Percentiles rank a stretch among this genome's conserved stretches.
Evolutionary conservation across 2,113 vertebrate species (phyloP).

Genomic region (Trogon surrucura): DNA sequence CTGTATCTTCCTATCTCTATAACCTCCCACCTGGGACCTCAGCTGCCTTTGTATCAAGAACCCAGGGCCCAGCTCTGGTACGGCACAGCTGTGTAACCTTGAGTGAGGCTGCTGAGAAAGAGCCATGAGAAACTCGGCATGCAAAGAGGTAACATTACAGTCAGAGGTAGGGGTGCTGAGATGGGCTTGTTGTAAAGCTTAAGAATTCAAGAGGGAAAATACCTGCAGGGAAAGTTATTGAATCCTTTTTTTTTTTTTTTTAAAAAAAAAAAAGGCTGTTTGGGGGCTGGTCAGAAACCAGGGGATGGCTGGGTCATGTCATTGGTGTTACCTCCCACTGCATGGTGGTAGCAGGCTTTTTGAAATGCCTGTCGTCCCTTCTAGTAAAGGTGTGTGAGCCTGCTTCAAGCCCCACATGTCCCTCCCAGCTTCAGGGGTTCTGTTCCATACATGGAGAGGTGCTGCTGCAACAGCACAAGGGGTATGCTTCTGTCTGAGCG

Average conservation of each 20-base stretch:
- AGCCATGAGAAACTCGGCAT: neutral
- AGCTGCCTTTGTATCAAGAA: neutral
- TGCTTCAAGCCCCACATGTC: neutral
- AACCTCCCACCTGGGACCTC: neutral
- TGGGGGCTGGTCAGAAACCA: neutral
- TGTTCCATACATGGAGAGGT: neutral
- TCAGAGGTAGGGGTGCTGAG: neutral
- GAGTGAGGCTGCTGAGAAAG: neutral
- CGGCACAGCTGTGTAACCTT: neutral
- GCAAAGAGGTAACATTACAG: neutral
- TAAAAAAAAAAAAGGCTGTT: too few species aligned
- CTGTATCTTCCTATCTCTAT: neutral
- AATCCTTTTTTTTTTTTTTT: neutral
- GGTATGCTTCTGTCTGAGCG: neutral
- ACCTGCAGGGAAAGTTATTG: neutral
- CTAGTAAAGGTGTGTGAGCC: neutral
- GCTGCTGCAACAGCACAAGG: neutral
- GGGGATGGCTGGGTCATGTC: rapidly evolving
- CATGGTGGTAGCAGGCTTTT: neutral
- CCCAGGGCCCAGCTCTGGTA: neutral
- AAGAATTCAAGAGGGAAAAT: neutral
- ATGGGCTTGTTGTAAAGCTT: neutral
- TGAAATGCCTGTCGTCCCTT: neutral
- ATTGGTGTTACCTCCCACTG: neutral
- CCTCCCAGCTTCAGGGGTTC: neutral